phyloP scores from a whole-genome alignment of 1,140 invertebrate genomes.

The Calliopsis andreniformis region DNA sequence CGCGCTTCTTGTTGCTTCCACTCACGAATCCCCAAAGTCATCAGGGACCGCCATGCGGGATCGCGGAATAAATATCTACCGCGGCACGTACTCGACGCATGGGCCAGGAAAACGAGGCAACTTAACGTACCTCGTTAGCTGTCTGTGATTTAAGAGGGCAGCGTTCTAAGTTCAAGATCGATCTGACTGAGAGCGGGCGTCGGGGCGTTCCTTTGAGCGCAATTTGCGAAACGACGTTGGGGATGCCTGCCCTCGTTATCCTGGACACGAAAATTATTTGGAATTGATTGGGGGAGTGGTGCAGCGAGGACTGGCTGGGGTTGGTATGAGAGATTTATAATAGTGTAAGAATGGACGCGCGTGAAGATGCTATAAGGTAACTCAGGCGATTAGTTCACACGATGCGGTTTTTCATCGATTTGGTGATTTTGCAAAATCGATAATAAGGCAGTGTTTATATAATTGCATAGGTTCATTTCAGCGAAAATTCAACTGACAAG shows the following conservation, averaged over 20 bases:
- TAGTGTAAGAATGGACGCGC: no score
- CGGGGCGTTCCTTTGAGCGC: background rate
- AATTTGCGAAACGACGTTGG: no score
- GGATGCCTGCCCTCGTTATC: background rate
- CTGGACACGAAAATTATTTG: no score
- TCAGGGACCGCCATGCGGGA: slow-evolving; percentile 54
- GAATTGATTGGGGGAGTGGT: background rate
- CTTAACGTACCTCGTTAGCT: slow-evolving; percentile 63
- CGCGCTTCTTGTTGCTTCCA: slow-evolving; percentile 53
- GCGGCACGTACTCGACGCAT: slow-evolving; percentile 57
- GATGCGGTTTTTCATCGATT: no score
- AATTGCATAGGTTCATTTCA: no score
- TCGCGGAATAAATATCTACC: slow-evolving; percentile 64
- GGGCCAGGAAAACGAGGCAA: slow-evolving; percentile 48
- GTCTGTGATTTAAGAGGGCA: slow-evolving; percentile 55
- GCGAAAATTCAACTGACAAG: no score
- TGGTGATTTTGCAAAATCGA: no score
- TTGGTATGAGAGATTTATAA: no score
- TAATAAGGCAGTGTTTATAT: no score
- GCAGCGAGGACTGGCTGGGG: background rate
- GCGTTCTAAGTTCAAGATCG: slow-evolving; percentile 55
- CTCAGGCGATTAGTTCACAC: no score
- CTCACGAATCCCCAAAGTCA: slow-evolving; percentile 64
- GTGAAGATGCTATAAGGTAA: no score
- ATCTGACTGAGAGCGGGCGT: background rate